These are phyloP conservation scores for Ennomos quercinarius DNA, from an alignment of 2,888 invertebrate species.

Conservation along the genomic window DNA sequence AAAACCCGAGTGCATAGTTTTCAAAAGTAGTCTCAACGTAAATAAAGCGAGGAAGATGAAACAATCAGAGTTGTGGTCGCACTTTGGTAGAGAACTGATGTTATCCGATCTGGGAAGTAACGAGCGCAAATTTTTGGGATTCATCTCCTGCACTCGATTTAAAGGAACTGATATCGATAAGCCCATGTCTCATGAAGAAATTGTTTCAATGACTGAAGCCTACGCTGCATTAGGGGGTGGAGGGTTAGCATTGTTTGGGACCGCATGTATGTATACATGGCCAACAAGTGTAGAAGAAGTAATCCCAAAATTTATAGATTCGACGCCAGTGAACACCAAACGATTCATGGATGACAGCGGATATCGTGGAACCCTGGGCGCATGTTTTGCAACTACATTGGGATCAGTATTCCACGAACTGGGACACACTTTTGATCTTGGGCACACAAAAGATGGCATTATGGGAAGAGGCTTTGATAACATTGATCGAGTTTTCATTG, in stretches of 20 bases:
- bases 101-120: slow-evolving; percentile 87
- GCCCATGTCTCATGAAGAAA: slow-evolving; percentile 88
- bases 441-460: slow-evolving; percentile 95
- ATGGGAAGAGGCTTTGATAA: slow-evolving; percentile 97
- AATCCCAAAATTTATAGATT: slow-evolving; percentile 78
- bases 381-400: slow-evolving; percentile 95
- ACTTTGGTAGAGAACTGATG: slow-evolving; percentile 94
- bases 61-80: slow-evolving; percentile 93
- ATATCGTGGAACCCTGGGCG: slow-evolving; percentile 94
- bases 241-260: slow-evolving; percentile 95
- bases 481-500: slow-evolving; percentile 91
- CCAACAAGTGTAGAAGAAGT: slow-evolving; percentile 90
- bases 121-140: slow-evolving; percentile 94
- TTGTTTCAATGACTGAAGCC: slow-evolving; percentile 89
- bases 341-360: slow-evolving; percentile 96
- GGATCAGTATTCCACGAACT: slow-evolving; percentile 97
- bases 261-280: slow-evolving; percentile 96
- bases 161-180: slow-evolving; percentile 86
- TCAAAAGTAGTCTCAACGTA: slow-evolving; percentile 89
- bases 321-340: slow-evolving; percentile 88
- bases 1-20: slow-evolving; percentile 88
- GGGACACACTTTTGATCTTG: slow-evolving; percentile 97
- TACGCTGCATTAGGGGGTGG: slow-evolving; percentile 97
- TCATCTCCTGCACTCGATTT: slow-evolving; percentile 94
- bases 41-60: slow-evolving; percentile 89